Conservation (phyloP, 2,113 vertebrate species). For the Nycticorax nycticorax region DNA sequence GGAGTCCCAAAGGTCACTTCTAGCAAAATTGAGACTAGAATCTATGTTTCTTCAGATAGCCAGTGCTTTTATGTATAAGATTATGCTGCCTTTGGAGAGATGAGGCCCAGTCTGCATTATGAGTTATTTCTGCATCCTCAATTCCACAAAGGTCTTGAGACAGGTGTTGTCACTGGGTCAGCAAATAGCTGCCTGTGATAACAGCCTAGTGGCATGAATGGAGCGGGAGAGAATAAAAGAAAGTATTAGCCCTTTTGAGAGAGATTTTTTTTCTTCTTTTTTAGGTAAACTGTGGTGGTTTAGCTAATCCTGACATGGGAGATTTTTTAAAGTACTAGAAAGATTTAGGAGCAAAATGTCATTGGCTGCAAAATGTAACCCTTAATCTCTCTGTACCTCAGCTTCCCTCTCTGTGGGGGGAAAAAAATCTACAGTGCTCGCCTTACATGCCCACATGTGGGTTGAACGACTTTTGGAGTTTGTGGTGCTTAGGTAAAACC, state of each 20-base stretch:
- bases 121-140: neutral
- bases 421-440: neutral
- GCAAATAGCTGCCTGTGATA: neutral
- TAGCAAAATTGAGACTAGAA: neutral
- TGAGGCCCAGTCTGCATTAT: neutral
- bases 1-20: neutral
- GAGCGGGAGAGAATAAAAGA: neutral
- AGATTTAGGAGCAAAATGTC: neutral
- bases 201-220: neutral
- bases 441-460: fast-evolving
- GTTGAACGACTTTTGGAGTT: neutral
- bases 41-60: neutral
- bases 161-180: neutral
- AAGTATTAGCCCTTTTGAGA: neutral
- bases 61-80: neutral
- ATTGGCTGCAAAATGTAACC: neutral
- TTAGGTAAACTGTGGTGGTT: neutral
- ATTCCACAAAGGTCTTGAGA: neutral
- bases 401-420: neutral
- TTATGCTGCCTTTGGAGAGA: neutral
- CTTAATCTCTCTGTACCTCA: neutral
- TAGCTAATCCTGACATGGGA: neutral
- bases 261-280: neutral
- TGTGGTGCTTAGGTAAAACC: neutral
- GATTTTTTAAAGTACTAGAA: neutral